Evolutionary conservation across 2,888 invertebrate genomes (phyloP), one percentile per base, ranked within the genome.

Genomic region (Cataglyphis altisquamis): DNA sequence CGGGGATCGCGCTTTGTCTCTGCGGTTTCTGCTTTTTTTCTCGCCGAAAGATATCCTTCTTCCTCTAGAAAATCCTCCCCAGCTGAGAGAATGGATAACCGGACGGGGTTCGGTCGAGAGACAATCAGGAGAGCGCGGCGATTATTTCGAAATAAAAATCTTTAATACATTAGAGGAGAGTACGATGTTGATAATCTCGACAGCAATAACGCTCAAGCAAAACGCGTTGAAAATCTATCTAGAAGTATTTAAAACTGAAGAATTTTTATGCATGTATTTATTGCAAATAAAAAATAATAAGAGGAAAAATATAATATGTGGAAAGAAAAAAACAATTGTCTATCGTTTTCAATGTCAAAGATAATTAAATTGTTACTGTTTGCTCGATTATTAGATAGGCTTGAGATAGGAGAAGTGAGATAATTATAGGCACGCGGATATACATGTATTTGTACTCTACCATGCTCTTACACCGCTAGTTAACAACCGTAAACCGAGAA

Each of bases 1-100:
- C 36, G 84, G 84, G 84, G 84, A 87, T 90, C 88, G 73, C 77
- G 91, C 90, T 91, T 92, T 92, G 92, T 92, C 91, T 91, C 88
- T 92, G 92, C 90, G 92, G 91, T 92, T 92, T 92, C 87, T 86
- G 68, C 84, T 85, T n/a, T 52, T 52, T 52, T n/a, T 72, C 83
- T 75, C 87, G 80, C 86, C 88, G 67, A 91, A 88, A 87, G 89
- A 85, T 80, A 75, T 32, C 57, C 60, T 39, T 80, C 64, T 66
- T 45, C 77, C 64, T 60, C 73, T 52, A 74, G 52, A 72, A 81
- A 63, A 60, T 39, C 77, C 77, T 41, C 55, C 70, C 52, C 85
- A 66, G 64, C 3, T 41, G 39, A 41, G 29, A 25, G 74, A 83
- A 60, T 32, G 60, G 60, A 77, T 84, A 84, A 84, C 80, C 62